Conservation (phyloP, 2,888 invertebrate genomes). For the Alentia gelatinosa region DNA sequence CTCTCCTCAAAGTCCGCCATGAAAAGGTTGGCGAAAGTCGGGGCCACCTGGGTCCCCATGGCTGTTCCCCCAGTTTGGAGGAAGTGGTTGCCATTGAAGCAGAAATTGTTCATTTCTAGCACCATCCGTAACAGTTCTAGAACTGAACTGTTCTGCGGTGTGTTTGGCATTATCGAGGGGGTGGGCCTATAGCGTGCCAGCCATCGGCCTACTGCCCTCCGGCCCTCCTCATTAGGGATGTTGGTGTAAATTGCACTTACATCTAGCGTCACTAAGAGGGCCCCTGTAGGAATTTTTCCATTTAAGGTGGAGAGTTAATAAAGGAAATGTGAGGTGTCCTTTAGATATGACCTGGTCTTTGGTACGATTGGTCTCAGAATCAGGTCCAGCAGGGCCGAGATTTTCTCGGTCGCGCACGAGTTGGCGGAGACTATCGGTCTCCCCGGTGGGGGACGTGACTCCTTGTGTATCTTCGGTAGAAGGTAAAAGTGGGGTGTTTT, state of each 20-base stretch:
- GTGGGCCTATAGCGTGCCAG: neutral
- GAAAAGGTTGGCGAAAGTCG: neutral
- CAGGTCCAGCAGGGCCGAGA: neutral
- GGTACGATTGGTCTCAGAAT: neutral
- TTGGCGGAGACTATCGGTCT: neutral
- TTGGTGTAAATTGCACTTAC: neutral
- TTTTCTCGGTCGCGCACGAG: neutral
- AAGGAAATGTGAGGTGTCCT: neutral
- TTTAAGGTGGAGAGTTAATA: neutral
- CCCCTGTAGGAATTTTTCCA: neutral
- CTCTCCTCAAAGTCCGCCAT: neutral
- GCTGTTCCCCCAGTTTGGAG: neutral
- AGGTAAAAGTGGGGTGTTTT: neutral
- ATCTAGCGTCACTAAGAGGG: neutral
- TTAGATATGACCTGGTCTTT: neutral
- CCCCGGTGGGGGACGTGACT: neutral
- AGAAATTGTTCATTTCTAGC: neutral
- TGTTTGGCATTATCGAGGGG: neutral
- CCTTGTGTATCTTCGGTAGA: neutral
- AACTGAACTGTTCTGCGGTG: neutral
- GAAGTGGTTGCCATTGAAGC: neutral
- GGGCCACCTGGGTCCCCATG: neutral
- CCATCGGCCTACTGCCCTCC: neutral
- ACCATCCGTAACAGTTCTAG: neutral
- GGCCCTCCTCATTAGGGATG: neutral